Percentiles rank a stretch among this genome's conserved stretches.
phyloP scores from a whole-genome alignment of 2,888 invertebrate genomes.

The Cerceris ruficornis region DNA sequence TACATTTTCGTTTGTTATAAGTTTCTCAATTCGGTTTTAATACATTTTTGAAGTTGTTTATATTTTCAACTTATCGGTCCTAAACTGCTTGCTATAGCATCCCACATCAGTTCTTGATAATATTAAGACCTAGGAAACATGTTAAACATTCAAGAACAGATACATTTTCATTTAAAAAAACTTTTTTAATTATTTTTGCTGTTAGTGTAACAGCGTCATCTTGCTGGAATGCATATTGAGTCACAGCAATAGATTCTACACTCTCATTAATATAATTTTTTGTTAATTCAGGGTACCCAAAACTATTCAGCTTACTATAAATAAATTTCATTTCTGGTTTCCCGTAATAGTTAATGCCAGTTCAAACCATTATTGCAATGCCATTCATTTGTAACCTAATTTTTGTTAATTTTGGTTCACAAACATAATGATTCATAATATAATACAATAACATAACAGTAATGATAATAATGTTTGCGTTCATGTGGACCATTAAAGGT shows the following conservation, averaged over 20 bases:
- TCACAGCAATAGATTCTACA: conserved; percentile 13
- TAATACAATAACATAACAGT: too few relatives aligned
- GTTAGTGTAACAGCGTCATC: conserved; percentile 1
- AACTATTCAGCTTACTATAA: conserved; percentile 3
- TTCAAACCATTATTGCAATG: background rate
- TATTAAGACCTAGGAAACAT: background rate
- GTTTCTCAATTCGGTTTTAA: too few relatives aligned
- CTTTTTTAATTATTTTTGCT: background rate
- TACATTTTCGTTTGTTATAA: too few relatives aligned
- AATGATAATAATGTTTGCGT: too few relatives aligned
- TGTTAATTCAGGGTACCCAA: conserved; percentile 4
- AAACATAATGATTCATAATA: too few relatives aligned
- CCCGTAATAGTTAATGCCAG: conserved; percentile 3
- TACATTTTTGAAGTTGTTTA: too few relatives aligned
- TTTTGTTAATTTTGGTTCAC: too few relatives aligned
- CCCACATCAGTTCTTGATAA: background rate
- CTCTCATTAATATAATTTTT: conserved; percentile 12
- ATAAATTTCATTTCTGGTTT: conserved; percentile 18
- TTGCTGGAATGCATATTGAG: conserved; percentile 3
- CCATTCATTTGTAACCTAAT: too few relatives aligned
- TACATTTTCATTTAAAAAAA: background rate
- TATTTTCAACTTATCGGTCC: too few relatives aligned
- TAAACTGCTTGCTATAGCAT: background rate
- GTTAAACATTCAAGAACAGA: background rate
- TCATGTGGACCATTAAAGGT: too few relatives aligned